Conservation (phyloP, 92 coral and sea anemone species). For the Paramuricea clavata region DNA sequence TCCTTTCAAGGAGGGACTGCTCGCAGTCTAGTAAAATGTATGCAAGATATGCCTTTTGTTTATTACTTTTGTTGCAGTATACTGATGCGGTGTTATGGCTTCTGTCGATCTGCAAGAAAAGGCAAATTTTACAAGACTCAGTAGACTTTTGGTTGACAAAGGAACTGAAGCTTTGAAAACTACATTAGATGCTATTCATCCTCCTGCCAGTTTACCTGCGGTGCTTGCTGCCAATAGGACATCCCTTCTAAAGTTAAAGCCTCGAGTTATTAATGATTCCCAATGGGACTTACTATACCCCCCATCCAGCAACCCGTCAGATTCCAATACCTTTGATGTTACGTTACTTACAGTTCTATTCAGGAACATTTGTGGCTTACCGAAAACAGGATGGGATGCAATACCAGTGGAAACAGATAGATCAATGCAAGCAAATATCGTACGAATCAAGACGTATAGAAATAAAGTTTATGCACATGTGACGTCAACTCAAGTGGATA, state of each 20-base stretch:
- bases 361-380: not conserved
- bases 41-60: no score
- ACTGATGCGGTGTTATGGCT: not conserved
- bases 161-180: slow-evolving; percentile 2
- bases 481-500: not conserved
- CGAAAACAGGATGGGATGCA: not conserved
- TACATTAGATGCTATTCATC: not conserved
- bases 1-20: no score
- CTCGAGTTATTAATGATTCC: not conserved
- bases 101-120: slow-evolving; percentile 3
- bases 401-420: not conserved
- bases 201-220: not conserved
- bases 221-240: not conserved
- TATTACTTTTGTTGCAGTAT: not conserved
- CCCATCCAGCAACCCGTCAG: not conserved
- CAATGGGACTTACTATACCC: not conserved
- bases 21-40: no score
- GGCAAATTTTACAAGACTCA: not conserved
- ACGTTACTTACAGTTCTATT: slow-evolving; percentile 5
- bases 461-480: slow-evolving; percentile 11
- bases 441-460: not conserved
- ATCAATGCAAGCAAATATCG: slow-evolving; percentile 6
- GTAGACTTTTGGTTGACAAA: slow-evolving; percentile 9
- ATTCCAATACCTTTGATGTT: not conserved
- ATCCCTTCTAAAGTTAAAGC: not conserved